Conservation (phyloP, 2,797 vertebrate species). For the Clarias platycephalus region DNA sequence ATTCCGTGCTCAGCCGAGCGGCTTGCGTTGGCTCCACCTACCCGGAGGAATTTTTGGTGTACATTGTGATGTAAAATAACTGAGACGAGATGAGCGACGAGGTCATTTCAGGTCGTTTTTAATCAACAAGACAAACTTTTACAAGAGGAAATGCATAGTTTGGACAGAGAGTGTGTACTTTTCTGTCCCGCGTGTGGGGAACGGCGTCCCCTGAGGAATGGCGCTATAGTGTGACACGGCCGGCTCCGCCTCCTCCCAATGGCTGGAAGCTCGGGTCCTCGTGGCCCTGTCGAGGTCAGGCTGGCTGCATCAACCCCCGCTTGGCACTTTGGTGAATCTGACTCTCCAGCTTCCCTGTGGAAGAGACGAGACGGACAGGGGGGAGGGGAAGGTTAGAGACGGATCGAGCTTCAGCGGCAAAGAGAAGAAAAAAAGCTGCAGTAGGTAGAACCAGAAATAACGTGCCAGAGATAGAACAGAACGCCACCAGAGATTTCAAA, state of each 20-base stretch:
- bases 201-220: conserved; percentile 37
- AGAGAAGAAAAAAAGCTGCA: conserved; percentile 60
- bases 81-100: neutral
- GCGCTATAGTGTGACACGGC: conserved; percentile 12
- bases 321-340: conserved; percentile 93
- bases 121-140: neutral
- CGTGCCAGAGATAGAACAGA: neutral
- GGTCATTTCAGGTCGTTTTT: neutral
- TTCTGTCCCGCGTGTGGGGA: conserved; percentile 4
- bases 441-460: neutral
- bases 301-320: conserved; percentile 89
- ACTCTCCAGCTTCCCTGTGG: conserved; percentile 89
- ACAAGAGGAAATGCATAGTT: conserved; percentile 9
- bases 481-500: too few relatives aligned
- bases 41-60: neutral
- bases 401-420: conserved; percentile 74
- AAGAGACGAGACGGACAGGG: conserved; percentile 54
- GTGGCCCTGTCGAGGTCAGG: conserved; percentile 52
- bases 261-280: conserved; percentile 45
- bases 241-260: conserved; percentile 16
- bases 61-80: conserved; percentile 28
- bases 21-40: conserved; percentile 19
- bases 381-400: conserved; percentile 61
- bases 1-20: conserved; percentile 49
- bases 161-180: neutral